These are phyloP conservation scores for Xyrichtys novacula DNA, from an alignment of 2,797 vertebrate species.

Conservation along the genomic window DNA sequence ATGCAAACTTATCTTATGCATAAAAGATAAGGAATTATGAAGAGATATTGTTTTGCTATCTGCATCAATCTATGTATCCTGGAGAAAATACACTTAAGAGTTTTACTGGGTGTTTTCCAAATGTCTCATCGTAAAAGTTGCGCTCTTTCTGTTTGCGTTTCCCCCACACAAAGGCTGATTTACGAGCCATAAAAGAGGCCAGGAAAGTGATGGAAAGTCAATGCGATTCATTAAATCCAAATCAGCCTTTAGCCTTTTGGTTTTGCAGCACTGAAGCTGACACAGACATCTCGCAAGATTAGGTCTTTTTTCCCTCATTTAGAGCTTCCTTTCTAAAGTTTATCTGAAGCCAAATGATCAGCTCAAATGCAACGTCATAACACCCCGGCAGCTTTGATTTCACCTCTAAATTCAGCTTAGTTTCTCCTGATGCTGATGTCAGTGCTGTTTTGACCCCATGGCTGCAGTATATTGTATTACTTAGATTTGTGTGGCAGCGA, in stretches of 20 bases:
- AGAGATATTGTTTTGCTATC: too few species aligned
- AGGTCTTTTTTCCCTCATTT: slow-evolving; percentile 7
- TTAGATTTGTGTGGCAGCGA: slow-evolving; percentile 53
- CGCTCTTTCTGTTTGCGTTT: slow-evolving; percentile 39
- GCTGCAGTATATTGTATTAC: slow-evolving; percentile 52
- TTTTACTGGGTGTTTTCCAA: not conserved
- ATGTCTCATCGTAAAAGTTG: slow-evolving; percentile 24
- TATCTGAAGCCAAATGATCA: slow-evolving; percentile 26
- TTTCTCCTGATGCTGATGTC: slow-evolving; percentile 22
- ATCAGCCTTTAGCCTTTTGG: slow-evolving; percentile 49
- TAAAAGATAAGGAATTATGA: too few species aligned
- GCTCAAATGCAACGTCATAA: not conserved
- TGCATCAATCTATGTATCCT: too few species aligned
- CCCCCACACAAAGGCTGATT: slow-evolving; percentile 36
- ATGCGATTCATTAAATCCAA: slow-evolving; percentile 56
- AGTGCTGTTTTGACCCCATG: slow-evolving; percentile 30
- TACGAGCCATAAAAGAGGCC: slow-evolving; percentile 39
- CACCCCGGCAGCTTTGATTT: not conserved
- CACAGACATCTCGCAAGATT: slow-evolving; percentile 6
- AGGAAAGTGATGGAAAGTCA: slow-evolving; percentile 56
- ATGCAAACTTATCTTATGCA: too few species aligned
- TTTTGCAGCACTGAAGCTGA: slow-evolving; percentile 28
- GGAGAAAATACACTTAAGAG: too few species aligned
- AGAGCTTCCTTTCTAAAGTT: slow-evolving; percentile 9
- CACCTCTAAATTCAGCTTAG: not conserved